phyloP scores from a whole-genome alignment of 2,797 vertebrate species.

The Schizopygopsis pylzovi region DNA sequence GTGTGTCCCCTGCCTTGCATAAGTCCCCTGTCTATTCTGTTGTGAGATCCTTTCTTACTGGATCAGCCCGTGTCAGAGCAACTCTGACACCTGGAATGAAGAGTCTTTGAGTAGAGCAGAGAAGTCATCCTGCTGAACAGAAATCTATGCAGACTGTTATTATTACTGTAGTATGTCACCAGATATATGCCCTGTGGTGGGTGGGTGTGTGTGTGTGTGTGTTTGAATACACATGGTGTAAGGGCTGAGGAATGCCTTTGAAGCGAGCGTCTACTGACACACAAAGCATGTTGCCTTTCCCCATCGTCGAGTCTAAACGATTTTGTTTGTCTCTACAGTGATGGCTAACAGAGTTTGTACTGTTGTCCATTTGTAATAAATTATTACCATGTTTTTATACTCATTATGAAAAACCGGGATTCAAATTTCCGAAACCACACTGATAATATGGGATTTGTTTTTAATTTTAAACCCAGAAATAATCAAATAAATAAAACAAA shows the following conservation, averaged over 20 bases:
- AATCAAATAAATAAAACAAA: not conserved
- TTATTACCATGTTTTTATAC: slow-evolving; percentile 21
- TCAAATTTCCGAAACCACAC: not conserved
- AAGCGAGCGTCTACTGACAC: slow-evolving; percentile 67
- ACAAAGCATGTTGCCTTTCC: slow-evolving; percentile 41
- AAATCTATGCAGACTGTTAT: slow-evolving; percentile 41
- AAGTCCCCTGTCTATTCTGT: not conserved
- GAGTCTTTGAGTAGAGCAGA: slow-evolving; percentile 3
- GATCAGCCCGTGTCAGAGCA: slow-evolving; percentile 20
- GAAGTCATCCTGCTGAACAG: slow-evolving; percentile 4
- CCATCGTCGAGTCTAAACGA: slow-evolving; percentile 43
- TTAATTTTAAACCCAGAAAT: not conserved
- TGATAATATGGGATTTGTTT: not conserved
- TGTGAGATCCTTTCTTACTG: not conserved
- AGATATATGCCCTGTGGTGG: slow-evolving; percentile 32
- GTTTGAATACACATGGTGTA: slow-evolving; percentile 59
- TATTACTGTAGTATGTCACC: slow-evolving; percentile 50
- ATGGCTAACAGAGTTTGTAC: slow-evolving; percentile 4
- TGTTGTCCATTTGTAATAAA: slow-evolving; percentile 1
- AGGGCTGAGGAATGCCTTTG: slow-evolving; percentile 78
- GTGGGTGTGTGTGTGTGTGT: slow-evolving; percentile 13
- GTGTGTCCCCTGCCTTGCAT: not conserved
- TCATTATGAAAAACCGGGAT: not conserved
- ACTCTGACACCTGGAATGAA: slow-evolving; percentile 9
- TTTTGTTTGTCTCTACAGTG: slow-evolving; percentile 62